Evolutionary conservation across 2,113 vertebrate species (phyloP).

Genomic region (Clarias gariepinus): DNA sequence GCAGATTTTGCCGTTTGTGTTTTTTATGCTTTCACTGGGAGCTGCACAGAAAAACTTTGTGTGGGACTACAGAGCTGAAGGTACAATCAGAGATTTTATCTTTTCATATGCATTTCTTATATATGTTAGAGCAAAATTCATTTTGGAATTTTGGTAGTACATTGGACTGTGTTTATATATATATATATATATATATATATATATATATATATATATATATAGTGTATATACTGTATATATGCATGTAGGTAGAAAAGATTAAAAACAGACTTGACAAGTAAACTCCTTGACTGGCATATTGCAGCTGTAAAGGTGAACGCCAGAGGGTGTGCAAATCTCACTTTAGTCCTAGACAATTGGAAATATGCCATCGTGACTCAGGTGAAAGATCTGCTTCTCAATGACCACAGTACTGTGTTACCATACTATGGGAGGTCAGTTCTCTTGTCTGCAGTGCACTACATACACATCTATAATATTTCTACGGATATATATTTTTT

Average conservation of each 20-base stretch:
- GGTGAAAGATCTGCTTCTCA: constrained; percentile 81
- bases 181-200: too few species aligned
- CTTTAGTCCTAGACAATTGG: constrained; percentile 85
- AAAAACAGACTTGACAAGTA: neutral
- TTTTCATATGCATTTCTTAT: too few species aligned
- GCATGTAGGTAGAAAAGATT: too few species aligned
- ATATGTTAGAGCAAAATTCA: too few species aligned
- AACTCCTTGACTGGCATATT: neutral
- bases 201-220: too few species aligned
- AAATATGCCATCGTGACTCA: constrained; percentile 85
- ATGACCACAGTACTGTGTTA: constrained; percentile 81
- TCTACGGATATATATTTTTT: neutral
- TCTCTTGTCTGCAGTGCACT: neutral
- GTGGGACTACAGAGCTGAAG: constrained; percentile 63
- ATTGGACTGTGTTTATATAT: too few species aligned
- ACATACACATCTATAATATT: neutral
- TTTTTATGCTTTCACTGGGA: constrained; percentile 58
- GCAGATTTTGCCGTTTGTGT: constrained; percentile 58
- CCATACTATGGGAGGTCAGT: constrained; percentile 82
- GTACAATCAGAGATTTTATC: constrained; percentile 52
- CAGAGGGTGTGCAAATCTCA: constrained; percentile 80
- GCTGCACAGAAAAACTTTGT: constrained; percentile 55
- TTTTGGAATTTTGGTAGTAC: too few species aligned
- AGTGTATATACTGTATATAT: too few species aligned
- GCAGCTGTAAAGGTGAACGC: constrained; percentile 64